Evolutionary conservation across 2,797 vertebrate species (phyloP).

Genomic region (Lutjanus campechanus): DNA sequence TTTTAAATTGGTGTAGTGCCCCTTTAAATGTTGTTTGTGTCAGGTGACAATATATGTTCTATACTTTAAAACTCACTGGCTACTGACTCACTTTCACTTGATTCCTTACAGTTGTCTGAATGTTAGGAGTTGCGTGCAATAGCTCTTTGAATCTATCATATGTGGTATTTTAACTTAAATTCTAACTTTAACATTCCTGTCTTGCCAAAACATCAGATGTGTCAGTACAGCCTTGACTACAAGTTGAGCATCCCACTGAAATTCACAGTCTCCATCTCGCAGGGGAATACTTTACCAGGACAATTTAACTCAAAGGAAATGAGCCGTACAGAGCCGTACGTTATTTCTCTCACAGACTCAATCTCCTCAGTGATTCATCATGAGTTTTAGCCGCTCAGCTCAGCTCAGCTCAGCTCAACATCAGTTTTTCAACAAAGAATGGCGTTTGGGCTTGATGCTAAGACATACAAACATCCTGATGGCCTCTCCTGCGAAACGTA

Average conservation of each 20-base stretch:
- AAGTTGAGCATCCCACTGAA: conserved; percentile 44
- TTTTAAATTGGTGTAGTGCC: neutral
- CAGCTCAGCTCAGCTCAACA: conserved; percentile 20
- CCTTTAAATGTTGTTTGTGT: neutral
- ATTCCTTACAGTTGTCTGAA: neutral
- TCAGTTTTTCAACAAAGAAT: conserved; percentile 54
- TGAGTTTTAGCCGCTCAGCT: conserved; percentile 32
- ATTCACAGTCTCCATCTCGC: conserved; percentile 33
- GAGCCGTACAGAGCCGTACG: conserved; percentile 56
- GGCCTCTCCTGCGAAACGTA: conserved; percentile 57
- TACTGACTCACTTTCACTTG: neutral
- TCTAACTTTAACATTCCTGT: neutral
- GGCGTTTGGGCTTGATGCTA: conserved; percentile 57
- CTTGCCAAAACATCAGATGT: neutral
- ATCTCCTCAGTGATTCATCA: conserved; percentile 67
- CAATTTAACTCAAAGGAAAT: conserved; percentile 73
- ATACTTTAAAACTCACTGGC: neutral
- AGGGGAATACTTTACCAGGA: conserved; percentile 43
- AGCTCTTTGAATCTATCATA: too few relatives aligned
- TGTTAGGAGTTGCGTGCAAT: too few relatives aligned
- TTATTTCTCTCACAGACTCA: conserved; percentile 61
- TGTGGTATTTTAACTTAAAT: neutral
- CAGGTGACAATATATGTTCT: too few relatives aligned
- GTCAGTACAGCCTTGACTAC: neutral
- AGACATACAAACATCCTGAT: conserved; percentile 73